Conservation (phyloP, 2,888 invertebrate genomes). For the Hyalella azteca region DNA sequence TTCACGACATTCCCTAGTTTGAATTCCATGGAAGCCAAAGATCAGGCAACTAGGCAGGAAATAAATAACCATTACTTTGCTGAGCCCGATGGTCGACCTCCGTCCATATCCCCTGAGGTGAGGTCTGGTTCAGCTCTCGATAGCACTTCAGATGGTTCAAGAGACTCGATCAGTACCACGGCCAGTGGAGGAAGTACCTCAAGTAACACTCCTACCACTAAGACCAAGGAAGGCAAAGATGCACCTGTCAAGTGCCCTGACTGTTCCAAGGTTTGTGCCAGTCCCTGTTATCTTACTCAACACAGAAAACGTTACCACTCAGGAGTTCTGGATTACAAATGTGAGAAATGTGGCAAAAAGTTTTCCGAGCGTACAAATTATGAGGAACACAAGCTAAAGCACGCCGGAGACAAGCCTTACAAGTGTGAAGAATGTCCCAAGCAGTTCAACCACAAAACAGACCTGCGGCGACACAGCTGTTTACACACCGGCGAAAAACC, state of each 20-base stretch:
- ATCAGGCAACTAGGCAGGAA: not conserved
- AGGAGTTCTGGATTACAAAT: constrained; percentile 85
- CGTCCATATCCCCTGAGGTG: constrained; percentile 54
- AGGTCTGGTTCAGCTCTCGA: constrained; percentile 44
- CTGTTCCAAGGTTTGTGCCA: constrained; percentile 84
- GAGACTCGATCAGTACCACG: constrained; percentile 25
- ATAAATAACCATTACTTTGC: constrained; percentile 44
- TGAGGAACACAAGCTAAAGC: constrained; percentile 74
- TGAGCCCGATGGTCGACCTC: constrained; percentile 56
- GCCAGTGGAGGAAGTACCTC: not conserved
- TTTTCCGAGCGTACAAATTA: constrained; percentile 73
- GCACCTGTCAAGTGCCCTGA: constrained; percentile 65
- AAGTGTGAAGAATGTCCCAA: constrained; percentile 83
- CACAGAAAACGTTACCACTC: constrained; percentile 89
- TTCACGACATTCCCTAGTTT: not conserved
- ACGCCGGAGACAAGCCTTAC: constrained; percentile 80
- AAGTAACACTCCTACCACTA: constrained; percentile 39
- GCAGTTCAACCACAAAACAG: constrained; percentile 89
- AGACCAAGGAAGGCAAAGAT: constrained; percentile 48
- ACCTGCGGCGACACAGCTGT: constrained; percentile 83
- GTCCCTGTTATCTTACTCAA: constrained; percentile 85
- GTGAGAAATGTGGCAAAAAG: constrained; percentile 83
- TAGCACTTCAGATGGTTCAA: constrained; percentile 42
- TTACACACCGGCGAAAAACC: constrained; percentile 86
- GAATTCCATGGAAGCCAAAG: not conserved